Conservation (phyloP, 2,888 invertebrate genomes). For the Hartigia nigra region DNA sequence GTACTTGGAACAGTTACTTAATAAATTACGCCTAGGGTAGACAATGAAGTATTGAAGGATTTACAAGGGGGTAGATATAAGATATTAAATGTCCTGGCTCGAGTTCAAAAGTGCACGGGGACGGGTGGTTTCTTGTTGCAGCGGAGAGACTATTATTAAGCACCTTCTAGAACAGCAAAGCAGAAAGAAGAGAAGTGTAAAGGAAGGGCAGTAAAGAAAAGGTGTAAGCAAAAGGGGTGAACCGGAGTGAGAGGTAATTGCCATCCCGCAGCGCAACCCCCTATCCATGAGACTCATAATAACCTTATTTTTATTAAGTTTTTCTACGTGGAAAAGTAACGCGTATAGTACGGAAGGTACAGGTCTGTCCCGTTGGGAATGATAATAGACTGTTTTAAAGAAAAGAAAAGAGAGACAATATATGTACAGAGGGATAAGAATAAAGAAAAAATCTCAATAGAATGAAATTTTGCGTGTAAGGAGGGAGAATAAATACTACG, state of each 20-base stretch:
- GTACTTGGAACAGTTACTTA: background rate
- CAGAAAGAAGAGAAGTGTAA: background rate
- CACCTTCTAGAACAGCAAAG: background rate
- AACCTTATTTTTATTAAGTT: constrained; percentile 50
- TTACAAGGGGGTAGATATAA: constrained; percentile 13
- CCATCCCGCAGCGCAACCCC: constrained; percentile 25
- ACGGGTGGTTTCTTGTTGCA: constrained; percentile 26
- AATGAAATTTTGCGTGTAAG: background rate
- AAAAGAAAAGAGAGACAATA: background rate
- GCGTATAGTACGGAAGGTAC: constrained; percentile 26
- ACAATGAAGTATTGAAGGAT: constrained; percentile 6
- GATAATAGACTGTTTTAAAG: constrained; percentile 33
- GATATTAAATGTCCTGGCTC: constrained; percentile 27
- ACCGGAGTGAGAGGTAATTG: constrained; percentile 35
- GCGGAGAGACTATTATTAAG: constrained; percentile 33
- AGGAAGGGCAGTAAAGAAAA: background rate
- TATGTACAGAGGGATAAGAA: background rate
- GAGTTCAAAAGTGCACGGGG: background rate
- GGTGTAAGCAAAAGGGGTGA: background rate
- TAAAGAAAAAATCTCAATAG: background rate
- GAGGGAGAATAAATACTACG: background rate
- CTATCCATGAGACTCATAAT: constrained; percentile 30
- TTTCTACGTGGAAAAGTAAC: constrained; percentile 31
- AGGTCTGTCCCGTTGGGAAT: constrained; percentile 23
- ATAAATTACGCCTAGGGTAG: background rate